phyloP scores from a whole-genome alignment of 23 tunicate genomes.

The Diplosoma virens region DNA sequence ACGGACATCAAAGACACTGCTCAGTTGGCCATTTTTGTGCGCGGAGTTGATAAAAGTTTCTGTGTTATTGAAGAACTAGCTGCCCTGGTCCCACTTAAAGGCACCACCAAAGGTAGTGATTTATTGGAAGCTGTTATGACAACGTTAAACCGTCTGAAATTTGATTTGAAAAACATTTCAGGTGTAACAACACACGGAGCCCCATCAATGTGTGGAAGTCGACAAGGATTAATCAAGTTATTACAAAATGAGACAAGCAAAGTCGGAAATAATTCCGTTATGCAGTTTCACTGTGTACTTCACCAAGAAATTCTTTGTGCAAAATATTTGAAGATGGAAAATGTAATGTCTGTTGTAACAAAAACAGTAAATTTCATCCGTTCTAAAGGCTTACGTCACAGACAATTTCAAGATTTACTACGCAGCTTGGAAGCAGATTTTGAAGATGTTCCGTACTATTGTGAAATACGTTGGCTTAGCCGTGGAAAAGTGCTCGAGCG shows the following conservation, averaged over 20 bases:
- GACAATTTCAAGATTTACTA: slow-evolving; percentile 41
- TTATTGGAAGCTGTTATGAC: slow-evolving; percentile 19
- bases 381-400: slow-evolving; percentile 32
- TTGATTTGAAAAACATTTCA: slow-evolving; percentile 2
- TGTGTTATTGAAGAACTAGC: slow-evolving; percentile 19
- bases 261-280: slow-evolving; percentile 23
- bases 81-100: slow-evolving; percentile 27
- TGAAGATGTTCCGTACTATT: slow-evolving; percentile 33
- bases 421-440: slow-evolving; percentile 27
- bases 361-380: slow-evolving; percentile 25
- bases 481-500: slow-evolving; percentile 21
- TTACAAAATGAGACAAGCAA: slow-evolving; percentile 14
- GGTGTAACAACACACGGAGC: slow-evolving; percentile 35
- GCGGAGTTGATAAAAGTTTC: slow-evolving; percentile 19
- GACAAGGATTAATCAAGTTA: background rate
- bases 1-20: slow-evolving; percentile 27
- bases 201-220: slow-evolving; percentile 31
- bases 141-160: background rate
- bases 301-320: slow-evolving; percentile 46
- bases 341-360: slow-evolving; percentile 32
- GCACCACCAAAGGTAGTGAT: slow-evolving; percentile 38
- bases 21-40: slow-evolving; percentile 29
- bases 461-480: slow-evolving; percentile 26
- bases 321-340: slow-evolving; percentile 20
- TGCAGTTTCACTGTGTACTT: slow-evolving; percentile 37